Base-by-base conservation (phyloP, 2,797 vertebrate species). In the Neopelma chrysocephalum region DNA sequence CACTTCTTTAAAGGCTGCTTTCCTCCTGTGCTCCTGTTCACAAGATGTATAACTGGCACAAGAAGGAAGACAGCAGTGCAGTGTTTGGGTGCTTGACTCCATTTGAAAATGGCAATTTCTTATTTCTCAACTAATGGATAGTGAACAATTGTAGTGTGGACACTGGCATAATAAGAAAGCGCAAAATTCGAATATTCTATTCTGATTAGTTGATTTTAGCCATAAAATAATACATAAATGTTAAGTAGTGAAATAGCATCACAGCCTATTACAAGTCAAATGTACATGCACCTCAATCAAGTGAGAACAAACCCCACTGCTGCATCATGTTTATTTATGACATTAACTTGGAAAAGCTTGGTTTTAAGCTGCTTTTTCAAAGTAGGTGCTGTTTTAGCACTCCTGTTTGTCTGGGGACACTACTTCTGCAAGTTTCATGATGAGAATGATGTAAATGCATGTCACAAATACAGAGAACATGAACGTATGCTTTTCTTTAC, bases 401-500 rank as follows among this genome's bases (percentile, higher is more conserved):
- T 54, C 50, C 12, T 69, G 9, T 31, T 83, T 42, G 13, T 38
- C 40, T 47, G 65, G 70, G 12, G 20, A 40, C 14, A 48, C 3
- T 60, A 26, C 7, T 75, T 43, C 26, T 45, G 6, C n/a, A 77
- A 51, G 20, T 77, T 12, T 51, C 27, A 83, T 3, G 16, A 47
- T 11, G 21, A 68, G 45, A 89, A 83, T 15, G 7, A 79, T 48
- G 42, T 15, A 71, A 83, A 42, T 45, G n/a, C 29, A 48, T 45
- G 29, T 23, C 36, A 78, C 19, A 58, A 72, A 85, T 22, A 17
- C 15, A 82, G n/a, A 76, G 71, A 64, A 48, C 12, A 29, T 1
- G 3, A 82, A 18, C 0, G 0, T 15, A 34, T 13, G 19, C 5
- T 47, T 66, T 81, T 51, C 15, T 81, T 62, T 51, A 73, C 10